phyloP scores from a whole-genome alignment of 2,888 invertebrate species.

The Rhagophthalmus giganteus region DNA sequence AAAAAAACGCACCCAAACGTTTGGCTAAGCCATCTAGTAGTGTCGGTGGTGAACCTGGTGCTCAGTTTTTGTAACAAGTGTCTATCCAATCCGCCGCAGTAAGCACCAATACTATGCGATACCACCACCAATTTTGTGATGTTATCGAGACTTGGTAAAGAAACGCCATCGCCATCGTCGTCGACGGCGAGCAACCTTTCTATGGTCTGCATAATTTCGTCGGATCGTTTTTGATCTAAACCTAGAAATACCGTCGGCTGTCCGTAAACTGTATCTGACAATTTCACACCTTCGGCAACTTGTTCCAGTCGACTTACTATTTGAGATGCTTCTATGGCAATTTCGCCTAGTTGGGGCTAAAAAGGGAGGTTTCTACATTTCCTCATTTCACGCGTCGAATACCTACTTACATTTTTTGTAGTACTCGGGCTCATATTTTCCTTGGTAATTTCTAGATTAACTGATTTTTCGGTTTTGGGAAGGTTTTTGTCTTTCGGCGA shows the following conservation, averaged over 20 bases:
- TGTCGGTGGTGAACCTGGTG: constrained; percentile 80
- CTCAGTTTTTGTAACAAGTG: constrained; percentile 78
- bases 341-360: constrained; percentile 51
- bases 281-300: constrained; percentile 48
- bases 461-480: constrained; percentile 37
- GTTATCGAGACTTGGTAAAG: constrained; percentile 65
- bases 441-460: constrained; percentile 41
- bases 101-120: constrained; percentile 86
- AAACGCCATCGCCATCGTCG: constrained; percentile 64
- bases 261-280: constrained; percentile 40
- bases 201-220: constrained; percentile 64
- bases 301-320: constrained; percentile 56
- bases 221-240: constrained; percentile 52
- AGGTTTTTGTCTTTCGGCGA: constrained; percentile 37
- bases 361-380: too few species aligned
- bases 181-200: constrained; percentile 65
- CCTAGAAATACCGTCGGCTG: constrained; percentile 51
- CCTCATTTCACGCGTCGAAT: too few species aligned
- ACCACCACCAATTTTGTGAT: constrained; percentile 70
- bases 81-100: constrained; percentile 80
- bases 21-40: constrained; percentile 84
- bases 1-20: constrained; percentile 71
- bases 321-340: constrained; percentile 55
- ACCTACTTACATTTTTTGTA: constrained; percentile 37
- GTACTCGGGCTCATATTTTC: constrained; percentile 27